Evolutionary conservation across 2,797 vertebrate genomes (phyloP).

Genomic region (Erithacus rubecula): DNA sequence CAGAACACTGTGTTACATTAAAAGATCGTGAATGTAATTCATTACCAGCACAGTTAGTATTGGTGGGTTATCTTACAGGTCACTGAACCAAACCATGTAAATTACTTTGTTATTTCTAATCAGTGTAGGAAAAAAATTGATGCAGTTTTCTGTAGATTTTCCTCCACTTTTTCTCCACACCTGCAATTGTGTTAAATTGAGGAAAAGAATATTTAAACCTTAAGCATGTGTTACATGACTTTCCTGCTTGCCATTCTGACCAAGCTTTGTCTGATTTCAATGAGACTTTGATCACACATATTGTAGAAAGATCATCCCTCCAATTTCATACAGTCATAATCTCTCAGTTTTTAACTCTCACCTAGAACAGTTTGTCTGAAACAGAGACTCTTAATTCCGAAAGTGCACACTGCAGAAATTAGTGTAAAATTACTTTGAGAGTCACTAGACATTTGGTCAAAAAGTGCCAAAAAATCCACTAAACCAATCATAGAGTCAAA

Average conservation of each 20-base stretch:
- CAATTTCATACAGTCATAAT: neutral
- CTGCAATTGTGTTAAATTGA: neutral
- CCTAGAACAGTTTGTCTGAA: neutral
- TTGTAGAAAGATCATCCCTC: neutral
- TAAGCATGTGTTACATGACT: neutral
- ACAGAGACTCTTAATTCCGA: neutral
- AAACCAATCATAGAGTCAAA: neutral
- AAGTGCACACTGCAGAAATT: neutral
- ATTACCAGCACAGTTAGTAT: neutral
- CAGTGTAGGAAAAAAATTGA: neutral
- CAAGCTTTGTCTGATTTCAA: neutral
- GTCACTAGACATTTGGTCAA: neutral
- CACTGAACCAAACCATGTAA: constrained; percentile 33
- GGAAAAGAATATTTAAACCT: neutral
- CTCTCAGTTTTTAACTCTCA: neutral
- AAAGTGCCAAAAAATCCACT: neutral
- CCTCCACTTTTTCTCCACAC: neutral
- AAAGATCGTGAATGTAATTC: constrained; percentile 17
- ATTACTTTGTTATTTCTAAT: neutral
- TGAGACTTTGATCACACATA: neutral
- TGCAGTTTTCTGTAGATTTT: neutral
- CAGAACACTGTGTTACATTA: neutral
- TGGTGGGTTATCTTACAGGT: constrained; percentile 20
- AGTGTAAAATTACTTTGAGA: neutral
- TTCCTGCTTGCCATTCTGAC: neutral